A percentile compares a stretch with the other conserved stretches of the same genome.
Conservation (phyloP, 2,888 invertebrate species). For the Mechanitis mazaeus region DNA sequence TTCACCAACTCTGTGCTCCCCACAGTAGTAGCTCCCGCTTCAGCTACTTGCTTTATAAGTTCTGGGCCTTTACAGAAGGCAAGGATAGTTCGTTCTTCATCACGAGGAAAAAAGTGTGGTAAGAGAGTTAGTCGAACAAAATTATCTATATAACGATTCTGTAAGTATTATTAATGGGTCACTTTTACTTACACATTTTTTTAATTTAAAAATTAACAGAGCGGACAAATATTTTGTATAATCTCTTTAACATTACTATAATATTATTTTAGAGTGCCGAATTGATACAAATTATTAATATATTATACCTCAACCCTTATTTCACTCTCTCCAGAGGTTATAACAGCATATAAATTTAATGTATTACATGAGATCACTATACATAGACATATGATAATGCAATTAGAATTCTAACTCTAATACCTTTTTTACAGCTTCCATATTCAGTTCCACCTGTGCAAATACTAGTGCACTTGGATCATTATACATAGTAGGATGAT, state of each 20-base stretch:
- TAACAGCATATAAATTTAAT: no score
- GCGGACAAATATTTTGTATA: no score
- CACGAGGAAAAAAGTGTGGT: constrained; percentile 82
- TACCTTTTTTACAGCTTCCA: constrained; percentile 83
- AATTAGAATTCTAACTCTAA: neutral
- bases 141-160: constrained; percentile 82
- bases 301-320: no score
- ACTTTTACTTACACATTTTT: neutral
- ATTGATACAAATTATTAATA: neutral
- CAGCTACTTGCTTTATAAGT: constrained; percentile 74
- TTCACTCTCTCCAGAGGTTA: no score
- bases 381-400: no score
- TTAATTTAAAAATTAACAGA: neutral
- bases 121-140: constrained; percentile 81
- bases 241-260: no score
- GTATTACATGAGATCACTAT: no score
- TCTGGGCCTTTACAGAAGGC: constrained; percentile 85
- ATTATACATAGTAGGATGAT: constrained; percentile 90
- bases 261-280: neutral
- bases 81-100: constrained; percentile 81
- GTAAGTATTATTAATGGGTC: constrained; percentile 18
- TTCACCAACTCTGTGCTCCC: constrained; percentile 86
- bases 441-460: constrained; percentile 86
- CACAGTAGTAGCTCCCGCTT: constrained; percentile 83
- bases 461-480: constrained; percentile 82